A percentile compares a stretch with the other conserved stretches of the same genome.
These are phyloP conservation scores for Eugnorisma glareosa DNA, from an alignment of 2,888 invertebrate species.

Conservation along the genomic window DNA sequence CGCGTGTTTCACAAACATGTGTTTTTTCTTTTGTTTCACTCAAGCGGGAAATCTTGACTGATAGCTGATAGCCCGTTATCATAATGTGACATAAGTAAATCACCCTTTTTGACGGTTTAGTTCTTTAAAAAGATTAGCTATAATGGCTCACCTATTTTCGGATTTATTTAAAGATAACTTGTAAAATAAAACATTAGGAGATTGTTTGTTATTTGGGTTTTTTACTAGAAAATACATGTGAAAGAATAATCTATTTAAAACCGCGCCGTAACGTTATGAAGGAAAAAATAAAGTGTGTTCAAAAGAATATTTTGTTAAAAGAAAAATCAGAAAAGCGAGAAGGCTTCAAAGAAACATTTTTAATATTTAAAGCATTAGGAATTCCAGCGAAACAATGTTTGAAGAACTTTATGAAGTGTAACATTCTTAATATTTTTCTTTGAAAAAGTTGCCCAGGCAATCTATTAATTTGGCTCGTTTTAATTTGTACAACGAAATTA, in stretches of 20 bases:
- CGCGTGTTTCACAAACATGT: conserved; percentile 3
- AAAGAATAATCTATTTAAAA: not conserved
- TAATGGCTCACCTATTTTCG: not conserved
- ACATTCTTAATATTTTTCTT: conserved; percentile 18
- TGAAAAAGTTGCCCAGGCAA: not conserved
- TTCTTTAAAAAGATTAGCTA: conserved; percentile 14
- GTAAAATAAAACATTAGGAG: not conserved
- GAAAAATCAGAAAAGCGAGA: not conserved
- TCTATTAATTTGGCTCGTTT: not conserved
- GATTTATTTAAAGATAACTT: conserved; percentile 2
- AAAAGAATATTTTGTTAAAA: conserved; percentile 20
- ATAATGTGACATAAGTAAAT: conserved; percentile 14
- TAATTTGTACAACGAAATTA: not conserved
- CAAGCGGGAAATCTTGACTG: conserved; percentile 4
- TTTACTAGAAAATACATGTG: not conserved
- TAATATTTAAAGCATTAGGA: conserved; percentile 14
- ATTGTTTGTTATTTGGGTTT: not conserved
- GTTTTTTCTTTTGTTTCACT: not conserved
- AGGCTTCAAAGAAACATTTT: conserved; percentile 30
- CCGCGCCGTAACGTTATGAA: not conserved
- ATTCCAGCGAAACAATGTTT: conserved; percentile 44
- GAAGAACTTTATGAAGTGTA: conserved; percentile 29
- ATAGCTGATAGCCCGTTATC: conserved; percentile 8
- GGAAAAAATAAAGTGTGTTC: conserved; percentile 3
- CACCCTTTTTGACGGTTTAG: not conserved